phyloP scores from a whole-genome alignment of 2,888 invertebrate genomes.

The Cheilosia pagana region DNA sequence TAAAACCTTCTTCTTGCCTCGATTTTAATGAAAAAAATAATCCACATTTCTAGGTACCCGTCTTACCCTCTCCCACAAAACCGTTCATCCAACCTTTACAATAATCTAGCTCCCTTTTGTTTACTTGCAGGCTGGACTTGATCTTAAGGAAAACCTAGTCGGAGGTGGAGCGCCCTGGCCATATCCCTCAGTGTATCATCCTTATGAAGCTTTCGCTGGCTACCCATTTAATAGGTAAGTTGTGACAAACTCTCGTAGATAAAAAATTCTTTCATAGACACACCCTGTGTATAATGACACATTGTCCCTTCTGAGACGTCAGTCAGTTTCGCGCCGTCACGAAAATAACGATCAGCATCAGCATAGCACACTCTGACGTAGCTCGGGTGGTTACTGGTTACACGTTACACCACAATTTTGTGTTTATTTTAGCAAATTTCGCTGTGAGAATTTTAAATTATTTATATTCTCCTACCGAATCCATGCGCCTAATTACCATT shows the following conservation, averaged over 20 bases:
- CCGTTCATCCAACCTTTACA: not conserved
- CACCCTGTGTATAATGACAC: slow-evolving; percentile 21
- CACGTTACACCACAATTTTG: slow-evolving; percentile 13
- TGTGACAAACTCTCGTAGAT: not conserved
- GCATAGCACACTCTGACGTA: slow-evolving; percentile 24
- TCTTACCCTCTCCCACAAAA: not conserved
- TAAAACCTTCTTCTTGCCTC: too few relatives aligned
- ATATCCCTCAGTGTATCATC: slow-evolving; percentile 95
- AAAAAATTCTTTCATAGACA: slow-evolving; percentile 13
- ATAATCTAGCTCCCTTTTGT: not conserved
- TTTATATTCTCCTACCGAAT: slow-evolving; percentile 30
- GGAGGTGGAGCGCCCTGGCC: slow-evolving; percentile 93
- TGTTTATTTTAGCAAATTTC: slow-evolving; percentile 43
- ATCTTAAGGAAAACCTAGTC: slow-evolving; percentile 94
- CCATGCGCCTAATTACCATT: slow-evolving; percentile 74
- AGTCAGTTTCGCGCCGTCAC: slow-evolving; percentile 38
- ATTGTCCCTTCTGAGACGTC: slow-evolving; percentile 36
- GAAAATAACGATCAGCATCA: slow-evolving; percentile 9
- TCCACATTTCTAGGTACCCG: not conserved
- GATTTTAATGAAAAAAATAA: too few relatives aligned
- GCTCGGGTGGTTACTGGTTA: too few relatives aligned
- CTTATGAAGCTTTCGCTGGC: slow-evolving; percentile 96
- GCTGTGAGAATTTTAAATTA: slow-evolving; percentile 55
- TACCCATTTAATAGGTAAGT: slow-evolving; percentile 98
- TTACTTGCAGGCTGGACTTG: slow-evolving; percentile 89